Evolutionary conservation across 35 echinoderm and acorn worm species (phyloP).

Genomic region (Lytechinus pictus): DNA sequence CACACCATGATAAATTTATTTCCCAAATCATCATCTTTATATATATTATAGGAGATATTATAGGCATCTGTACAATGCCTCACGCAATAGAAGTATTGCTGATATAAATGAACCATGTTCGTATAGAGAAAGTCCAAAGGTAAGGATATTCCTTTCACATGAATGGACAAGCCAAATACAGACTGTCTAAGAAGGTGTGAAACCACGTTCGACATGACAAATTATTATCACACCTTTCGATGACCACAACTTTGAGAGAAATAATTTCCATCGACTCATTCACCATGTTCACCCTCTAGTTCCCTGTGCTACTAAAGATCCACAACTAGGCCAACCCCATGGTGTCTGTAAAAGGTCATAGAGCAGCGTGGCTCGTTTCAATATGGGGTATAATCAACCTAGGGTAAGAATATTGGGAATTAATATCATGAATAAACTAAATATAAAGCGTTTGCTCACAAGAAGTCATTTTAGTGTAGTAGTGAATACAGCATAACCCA

Average conservation of each 20-base stretch:
- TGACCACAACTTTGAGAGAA: neutral
- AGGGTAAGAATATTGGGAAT: neutral
- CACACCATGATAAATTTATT: no score
- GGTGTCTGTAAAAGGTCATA: neutral
- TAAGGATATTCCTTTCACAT: neutral
- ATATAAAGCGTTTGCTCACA: neutral
- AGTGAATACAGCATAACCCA: neutral
- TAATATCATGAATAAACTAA: neutral
- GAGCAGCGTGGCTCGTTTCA: neutral
- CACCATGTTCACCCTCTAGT: neutral
- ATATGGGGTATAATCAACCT: neutral
- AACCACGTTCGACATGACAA: conserved; percentile 9
- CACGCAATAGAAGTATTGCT: neutral
- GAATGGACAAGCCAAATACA: neutral
- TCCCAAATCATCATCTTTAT: neutral
- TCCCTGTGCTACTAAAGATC: neutral
- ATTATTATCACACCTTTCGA: conserved; percentile 4
- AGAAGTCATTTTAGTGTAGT: neutral
- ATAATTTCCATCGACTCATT: conserved; percentile 6
- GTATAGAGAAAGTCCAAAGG: neutral
- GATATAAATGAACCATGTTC: neutral
- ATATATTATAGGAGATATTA: neutral
- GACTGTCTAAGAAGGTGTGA: conserved; percentile 10
- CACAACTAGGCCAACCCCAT: neutral
- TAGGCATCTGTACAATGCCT: neutral